These are phyloP conservation scores for Aramus guarauna DNA, from an alignment of 2,113 vertebrate genomes.

Conservation along the genomic window DNA sequence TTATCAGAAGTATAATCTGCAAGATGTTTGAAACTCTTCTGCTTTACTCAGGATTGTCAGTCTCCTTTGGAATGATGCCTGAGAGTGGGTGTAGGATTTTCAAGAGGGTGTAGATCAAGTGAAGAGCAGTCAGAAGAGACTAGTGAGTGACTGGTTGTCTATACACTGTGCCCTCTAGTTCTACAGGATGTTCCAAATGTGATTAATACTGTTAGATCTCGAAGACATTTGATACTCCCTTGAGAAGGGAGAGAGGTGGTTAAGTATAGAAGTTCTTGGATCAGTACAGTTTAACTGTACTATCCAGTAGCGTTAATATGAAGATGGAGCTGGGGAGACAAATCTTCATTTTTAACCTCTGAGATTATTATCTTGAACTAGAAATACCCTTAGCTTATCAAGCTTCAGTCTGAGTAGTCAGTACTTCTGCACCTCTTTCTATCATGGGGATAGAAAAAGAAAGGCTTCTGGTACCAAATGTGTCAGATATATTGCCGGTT, in stretches of 20 bases:
- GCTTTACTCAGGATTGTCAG: not conserved
- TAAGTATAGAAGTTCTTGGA: not conserved
- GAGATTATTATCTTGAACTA: not conserved
- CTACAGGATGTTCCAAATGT: not conserved
- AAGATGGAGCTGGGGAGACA: not conserved
- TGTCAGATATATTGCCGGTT: not conserved
- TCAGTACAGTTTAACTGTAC: not conserved
- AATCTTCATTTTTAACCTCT: not conserved
- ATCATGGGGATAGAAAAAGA: not conserved
- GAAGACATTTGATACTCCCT: not conserved
- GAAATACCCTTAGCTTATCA: not conserved
- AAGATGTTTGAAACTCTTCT: not conserved
- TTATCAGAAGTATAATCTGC: not conserved
- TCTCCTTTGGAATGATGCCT: not conserved
- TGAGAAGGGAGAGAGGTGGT: not conserved
- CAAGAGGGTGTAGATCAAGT: not conserved
- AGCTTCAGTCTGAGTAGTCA: not conserved
- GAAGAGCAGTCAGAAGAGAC: not conserved
- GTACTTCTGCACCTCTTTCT: not conserved
- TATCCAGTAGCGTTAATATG: not conserved
- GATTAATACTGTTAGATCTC: not conserved
- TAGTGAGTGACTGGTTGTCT: not conserved
- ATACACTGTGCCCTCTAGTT: accelerated
- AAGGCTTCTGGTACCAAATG: not conserved
- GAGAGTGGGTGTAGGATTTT: not conserved